These are phyloP conservation scores for Trichosurus vulpecula DNA, from an alignment of 2,797 vertebrate genomes.

Conservation along the genomic window DNA sequence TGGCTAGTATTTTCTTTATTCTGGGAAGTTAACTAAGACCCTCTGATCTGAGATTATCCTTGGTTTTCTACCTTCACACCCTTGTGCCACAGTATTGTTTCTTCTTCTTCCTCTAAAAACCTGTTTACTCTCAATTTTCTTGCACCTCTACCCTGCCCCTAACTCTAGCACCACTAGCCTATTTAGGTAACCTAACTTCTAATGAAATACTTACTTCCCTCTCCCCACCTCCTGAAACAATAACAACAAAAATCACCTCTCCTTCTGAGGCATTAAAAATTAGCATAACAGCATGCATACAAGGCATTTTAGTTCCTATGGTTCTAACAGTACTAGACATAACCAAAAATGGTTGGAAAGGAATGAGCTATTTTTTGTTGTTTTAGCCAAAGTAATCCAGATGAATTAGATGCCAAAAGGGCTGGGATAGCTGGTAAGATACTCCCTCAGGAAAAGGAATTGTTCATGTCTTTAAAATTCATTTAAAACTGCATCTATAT, in stretches of 20 bases:
- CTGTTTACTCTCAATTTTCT: not conserved
- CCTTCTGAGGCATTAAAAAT: not conserved
- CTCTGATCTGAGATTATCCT: not conserved
- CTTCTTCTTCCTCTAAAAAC: not conserved
- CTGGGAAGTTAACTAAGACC: not conserved
- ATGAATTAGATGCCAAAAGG: not conserved
- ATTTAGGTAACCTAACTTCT: not conserved
- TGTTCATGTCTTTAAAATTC: slow-evolving; percentile 26
- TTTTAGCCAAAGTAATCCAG: slow-evolving; percentile 18
- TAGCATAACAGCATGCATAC: not conserved
- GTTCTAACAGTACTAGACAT: not conserved
- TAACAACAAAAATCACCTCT: not conserved
- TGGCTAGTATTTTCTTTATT: slow-evolving; percentile 19
- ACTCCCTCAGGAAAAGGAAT: not conserved
- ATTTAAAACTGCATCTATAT: slow-evolving; percentile 15
- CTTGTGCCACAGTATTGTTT: not conserved
- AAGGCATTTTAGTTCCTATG: not conserved
- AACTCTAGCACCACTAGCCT: not conserved
- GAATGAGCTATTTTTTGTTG: not conserved
- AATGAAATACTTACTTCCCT: not conserved
- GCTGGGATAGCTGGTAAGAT: not conserved
- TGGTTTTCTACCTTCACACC: not conserved
- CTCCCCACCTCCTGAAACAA: slow-evolving; percentile 6
- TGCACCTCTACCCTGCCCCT: not conserved
- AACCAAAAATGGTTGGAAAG: not conserved